Percentiles rank a stretch among this genome's conserved stretches.
These are phyloP conservation scores for Cryptus viduatorius DNA, from an alignment of 2,888 invertebrate genomes.

Conservation along the genomic window DNA sequence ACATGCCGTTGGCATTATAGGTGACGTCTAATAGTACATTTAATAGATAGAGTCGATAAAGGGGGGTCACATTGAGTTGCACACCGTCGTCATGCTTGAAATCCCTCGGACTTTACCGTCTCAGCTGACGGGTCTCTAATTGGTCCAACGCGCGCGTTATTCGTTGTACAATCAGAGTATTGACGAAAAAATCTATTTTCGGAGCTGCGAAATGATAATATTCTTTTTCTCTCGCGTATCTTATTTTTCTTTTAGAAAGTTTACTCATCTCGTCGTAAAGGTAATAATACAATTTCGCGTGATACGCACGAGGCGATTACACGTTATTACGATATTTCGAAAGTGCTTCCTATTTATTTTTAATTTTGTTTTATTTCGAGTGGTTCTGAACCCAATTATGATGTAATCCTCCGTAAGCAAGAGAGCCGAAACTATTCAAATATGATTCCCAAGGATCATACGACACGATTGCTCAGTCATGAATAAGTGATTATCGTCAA, in stretches of 20 bases:
- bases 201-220: conserved; percentile 14
- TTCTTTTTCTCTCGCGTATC: neutral
- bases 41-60: conserved; percentile 19
- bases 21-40: neutral
- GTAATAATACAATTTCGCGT: neutral
- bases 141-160: neutral
- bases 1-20: neutral
- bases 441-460: neutral
- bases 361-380: neutral
- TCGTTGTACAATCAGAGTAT: neutral
- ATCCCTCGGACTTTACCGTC: neutral
- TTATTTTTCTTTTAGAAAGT: conserved; percentile 6
- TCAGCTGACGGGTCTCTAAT: conserved; percentile 18
- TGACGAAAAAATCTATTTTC: conserved; percentile 21
- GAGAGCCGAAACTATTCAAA: neutral
- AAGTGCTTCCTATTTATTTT: neutral
- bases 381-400: neutral
- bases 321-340: conserved; percentile 15
- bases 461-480: neutral
- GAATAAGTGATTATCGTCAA: neutral
- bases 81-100: neutral
- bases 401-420: neutral
- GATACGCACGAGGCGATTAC: neutral
- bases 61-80: neutral
- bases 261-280: neutral